These are phyloP conservation scores for Eristalinus aeneus DNA, from an alignment of 2,888 invertebrate species.

Conservation along the genomic window DNA sequence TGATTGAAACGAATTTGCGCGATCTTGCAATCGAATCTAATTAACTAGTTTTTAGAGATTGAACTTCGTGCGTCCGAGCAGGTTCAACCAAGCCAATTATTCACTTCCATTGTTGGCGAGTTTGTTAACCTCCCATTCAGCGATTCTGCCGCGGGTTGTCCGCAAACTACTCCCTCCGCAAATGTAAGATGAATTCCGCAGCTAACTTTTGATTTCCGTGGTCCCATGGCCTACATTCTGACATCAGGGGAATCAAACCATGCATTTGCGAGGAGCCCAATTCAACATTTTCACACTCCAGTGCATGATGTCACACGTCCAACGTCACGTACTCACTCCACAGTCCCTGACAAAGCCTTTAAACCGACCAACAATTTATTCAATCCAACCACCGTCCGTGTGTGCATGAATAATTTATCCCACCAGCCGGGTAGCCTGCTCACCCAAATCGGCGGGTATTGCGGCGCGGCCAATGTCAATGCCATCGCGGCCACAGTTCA, in stretches of 20 bases:
- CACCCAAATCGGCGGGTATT: neutral
- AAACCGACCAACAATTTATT: neutral
- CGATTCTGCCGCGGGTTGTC: neutral
- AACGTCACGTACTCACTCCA: neutral
- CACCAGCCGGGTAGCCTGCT: neutral
- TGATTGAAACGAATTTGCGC: neutral
- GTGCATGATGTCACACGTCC: neutral
- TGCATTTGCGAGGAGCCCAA: neutral
- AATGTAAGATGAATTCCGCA: neutral
- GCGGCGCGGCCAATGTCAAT: slow-evolving; percentile 4
- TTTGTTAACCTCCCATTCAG: neutral
- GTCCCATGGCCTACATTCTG: neutral
- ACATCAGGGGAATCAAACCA: neutral
- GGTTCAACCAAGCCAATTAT: neutral
- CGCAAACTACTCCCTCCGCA: neutral
- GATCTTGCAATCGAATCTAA: neutral
- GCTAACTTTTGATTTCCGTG: neutral
- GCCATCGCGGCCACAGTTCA: neutral
- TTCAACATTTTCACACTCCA: neutral
- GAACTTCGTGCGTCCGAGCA: neutral
- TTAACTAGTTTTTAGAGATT: neutral
- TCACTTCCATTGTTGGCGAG: neutral
- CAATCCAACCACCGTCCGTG: neutral
- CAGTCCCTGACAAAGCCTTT: slow-evolving; percentile 11
- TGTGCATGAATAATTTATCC: neutral